Conservation (phyloP, 2,888 invertebrate species). For the Teleiodes luculella region DNA sequence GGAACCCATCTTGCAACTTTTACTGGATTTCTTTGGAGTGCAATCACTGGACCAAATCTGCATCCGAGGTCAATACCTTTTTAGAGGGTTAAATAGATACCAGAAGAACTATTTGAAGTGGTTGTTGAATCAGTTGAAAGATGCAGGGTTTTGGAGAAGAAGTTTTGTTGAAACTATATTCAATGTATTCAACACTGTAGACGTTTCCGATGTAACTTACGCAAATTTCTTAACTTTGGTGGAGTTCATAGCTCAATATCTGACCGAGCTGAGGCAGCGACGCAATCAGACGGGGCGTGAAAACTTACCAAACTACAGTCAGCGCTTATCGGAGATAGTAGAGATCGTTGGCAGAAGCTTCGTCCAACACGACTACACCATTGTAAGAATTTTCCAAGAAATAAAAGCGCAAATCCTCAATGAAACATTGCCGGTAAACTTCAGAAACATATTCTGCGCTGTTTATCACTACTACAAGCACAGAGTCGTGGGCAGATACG, state of each 20-base stretch:
- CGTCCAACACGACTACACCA: background rate
- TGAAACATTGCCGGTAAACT: background rate
- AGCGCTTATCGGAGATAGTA: background rate
- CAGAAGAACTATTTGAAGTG: background rate
- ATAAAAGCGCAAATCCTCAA: background rate
- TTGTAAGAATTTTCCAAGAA: background rate
- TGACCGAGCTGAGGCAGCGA: background rate
- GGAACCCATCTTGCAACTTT: background rate
- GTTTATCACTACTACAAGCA: background rate
- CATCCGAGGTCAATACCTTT: background rate
- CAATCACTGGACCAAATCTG: background rate
- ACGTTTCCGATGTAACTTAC: background rate
- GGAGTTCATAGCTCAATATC: background rate
- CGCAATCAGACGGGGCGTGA: background rate
- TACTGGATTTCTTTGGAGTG: background rate
- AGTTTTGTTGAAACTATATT: background rate
- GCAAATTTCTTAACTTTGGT: background rate
- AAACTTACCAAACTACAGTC: background rate
- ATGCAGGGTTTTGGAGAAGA: background rate
- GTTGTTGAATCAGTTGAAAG: background rate
- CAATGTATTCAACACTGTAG: background rate
- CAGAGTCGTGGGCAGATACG: too few relatives aligned
- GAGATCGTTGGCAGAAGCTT: background rate
- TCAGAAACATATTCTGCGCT: background rate
- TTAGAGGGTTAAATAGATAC: background rate